phyloP scores from a whole-genome alignment of 2,113 vertebrate genomes.

The Talpa occidentalis region DNA sequence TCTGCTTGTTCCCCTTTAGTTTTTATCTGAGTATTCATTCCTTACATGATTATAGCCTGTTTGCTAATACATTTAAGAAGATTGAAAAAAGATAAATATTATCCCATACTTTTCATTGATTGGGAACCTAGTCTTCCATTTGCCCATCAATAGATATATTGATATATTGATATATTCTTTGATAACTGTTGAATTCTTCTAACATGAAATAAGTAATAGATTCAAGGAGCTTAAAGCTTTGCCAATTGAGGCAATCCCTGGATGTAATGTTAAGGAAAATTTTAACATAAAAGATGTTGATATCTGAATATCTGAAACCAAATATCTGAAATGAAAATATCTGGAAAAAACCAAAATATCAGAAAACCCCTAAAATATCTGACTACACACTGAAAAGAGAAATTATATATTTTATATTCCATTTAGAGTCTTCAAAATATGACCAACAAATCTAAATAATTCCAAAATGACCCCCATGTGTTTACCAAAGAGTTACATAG shows the following conservation, averaged over 20 bases:
- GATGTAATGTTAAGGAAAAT: not conserved
- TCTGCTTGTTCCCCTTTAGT: not conserved
- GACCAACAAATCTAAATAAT: not conserved
- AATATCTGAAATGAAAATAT: no score
- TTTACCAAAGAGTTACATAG: not conserved
- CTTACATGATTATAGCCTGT: not conserved
- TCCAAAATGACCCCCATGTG: not conserved
- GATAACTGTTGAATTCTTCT: not conserved
- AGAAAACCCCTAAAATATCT: no score
- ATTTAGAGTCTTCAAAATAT: not conserved
- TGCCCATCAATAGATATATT: not conserved
- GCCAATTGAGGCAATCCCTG: not conserved
- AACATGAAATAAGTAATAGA: not conserved
- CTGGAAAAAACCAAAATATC: no score
- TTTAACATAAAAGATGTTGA: not conserved
- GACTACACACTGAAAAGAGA: not conserved
- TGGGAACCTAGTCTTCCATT: not conserved
- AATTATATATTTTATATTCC: not conserved
- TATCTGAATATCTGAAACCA: no score
- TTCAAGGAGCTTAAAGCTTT: not conserved
- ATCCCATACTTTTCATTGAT: not conserved
- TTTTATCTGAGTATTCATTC: not conserved
- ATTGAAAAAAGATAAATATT: slow-evolving; percentile 17
- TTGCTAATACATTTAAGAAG: not conserved
- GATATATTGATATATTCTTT: not conserved